A percentile compares a stretch with the other conserved stretches of the same genome.
These are phyloP conservation scores for Erynnis tages DNA, from an alignment of 2,888 invertebrate species.

Conservation along the genomic window DNA sequence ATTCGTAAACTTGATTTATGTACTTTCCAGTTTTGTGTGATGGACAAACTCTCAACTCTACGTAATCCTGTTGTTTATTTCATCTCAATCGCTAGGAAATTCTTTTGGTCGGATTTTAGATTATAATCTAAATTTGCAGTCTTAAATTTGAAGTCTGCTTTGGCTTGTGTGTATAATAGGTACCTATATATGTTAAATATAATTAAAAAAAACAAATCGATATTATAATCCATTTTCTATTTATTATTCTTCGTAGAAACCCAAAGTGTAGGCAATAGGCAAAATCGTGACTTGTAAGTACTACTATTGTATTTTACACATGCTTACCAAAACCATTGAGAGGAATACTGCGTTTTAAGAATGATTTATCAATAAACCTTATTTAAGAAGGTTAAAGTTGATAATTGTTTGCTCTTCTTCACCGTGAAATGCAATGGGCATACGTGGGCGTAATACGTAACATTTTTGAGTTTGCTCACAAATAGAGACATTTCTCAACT, in stretches of 20 bases:
- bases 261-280: conserved; percentile 20
- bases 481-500: conserved; percentile 65
- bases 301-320: conserved; percentile 29
- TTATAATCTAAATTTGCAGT: neutral
- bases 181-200: too few species aligned
- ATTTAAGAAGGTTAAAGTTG: neutral
- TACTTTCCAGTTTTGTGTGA: neutral
- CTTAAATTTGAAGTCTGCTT: too few species aligned
- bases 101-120: neutral
- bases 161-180: too few species aligned
- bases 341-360: conserved; percentile 4
- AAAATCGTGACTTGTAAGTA: conserved; percentile 22
- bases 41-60: conserved; percentile 2
- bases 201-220: neutral
- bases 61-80: conserved; percentile 8
- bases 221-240: conserved; percentile 1
- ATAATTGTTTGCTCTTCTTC: conserved; percentile 1
- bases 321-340: conserved; percentile 26
- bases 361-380: neutral
- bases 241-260: neutral
- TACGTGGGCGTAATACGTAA: conserved; percentile 59
- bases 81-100: neutral
- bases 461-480: conserved; percentile 53
- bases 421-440: conserved; percentile 24
- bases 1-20: conserved; percentile 27